Evolutionary conservation across 2,797 vertebrate species (phyloP).

Genomic region (Fistularia commersonii): DNA sequence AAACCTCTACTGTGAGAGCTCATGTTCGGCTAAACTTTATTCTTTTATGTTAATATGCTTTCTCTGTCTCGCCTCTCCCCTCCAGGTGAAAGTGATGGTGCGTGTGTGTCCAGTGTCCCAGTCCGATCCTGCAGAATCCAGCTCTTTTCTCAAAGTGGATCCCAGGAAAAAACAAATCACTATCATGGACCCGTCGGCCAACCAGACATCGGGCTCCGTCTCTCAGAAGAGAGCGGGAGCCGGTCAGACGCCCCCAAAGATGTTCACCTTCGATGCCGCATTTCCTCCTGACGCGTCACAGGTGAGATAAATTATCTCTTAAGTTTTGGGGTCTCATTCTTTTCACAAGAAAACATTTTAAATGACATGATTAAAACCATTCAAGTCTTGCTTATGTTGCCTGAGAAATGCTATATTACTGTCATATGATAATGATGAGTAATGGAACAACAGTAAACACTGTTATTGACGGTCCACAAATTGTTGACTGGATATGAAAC

Average conservation of each 20-base stretch:
- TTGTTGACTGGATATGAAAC: too few species aligned
- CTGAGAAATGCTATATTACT: too few species aligned
- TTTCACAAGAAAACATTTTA: too few species aligned
- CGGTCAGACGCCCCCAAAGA: slow-evolving; percentile 92
- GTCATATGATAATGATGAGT: too few species aligned
- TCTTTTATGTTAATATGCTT: neutral
- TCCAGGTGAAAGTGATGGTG: slow-evolving; percentile 97
- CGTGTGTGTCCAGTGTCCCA: slow-evolving; percentile 86
- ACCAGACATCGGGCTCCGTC: slow-evolving; percentile 73
- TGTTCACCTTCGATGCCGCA: slow-evolving; percentile 95
- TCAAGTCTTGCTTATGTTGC: too few species aligned
- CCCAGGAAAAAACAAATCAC: slow-evolving; percentile 95
- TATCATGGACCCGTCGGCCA: slow-evolving; percentile 86
- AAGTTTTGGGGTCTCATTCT: too few species aligned
- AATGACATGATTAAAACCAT: too few species aligned
- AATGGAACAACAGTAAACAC: too few species aligned
- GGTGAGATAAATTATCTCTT: slow-evolving; percentile 62
- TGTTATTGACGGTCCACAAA: too few species aligned
- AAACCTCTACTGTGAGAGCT: too few species aligned
- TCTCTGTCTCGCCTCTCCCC: slow-evolving; percentile 17
- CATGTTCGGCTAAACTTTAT: neutral
- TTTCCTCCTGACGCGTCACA: slow-evolving; percentile 95
- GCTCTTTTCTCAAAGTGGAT: slow-evolving; percentile 95
- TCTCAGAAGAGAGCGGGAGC: slow-evolving; percentile 80
- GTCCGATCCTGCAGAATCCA: slow-evolving; percentile 85